A percentile compares a stretch with the other conserved stretches of the same genome.
These are phyloP conservation scores for Ciconia stormi DNA, from an alignment of 2,113 vertebrate genomes.

Conservation along the genomic window DNA sequence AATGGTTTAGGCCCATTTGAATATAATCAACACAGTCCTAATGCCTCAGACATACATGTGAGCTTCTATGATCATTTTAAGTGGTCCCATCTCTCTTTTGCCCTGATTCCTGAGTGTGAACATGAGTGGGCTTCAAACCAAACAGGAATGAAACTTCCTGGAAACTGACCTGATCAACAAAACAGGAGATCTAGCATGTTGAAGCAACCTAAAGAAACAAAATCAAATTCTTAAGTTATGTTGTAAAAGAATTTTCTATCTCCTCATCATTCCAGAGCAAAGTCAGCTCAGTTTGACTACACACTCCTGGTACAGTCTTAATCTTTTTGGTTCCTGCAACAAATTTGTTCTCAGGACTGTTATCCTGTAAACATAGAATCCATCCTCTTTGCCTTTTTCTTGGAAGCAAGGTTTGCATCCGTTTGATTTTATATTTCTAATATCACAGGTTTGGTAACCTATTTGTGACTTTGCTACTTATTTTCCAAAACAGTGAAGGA, in stretches of 20 bases:
- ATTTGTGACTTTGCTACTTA: neutral
- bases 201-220: neutral
- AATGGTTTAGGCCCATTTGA: rapidly evolving
- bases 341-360: neutral
- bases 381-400: neutral
- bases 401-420: neutral
- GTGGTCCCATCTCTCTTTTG: neutral
- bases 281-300: neutral
- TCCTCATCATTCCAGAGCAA: neutral
- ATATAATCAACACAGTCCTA: rapidly evolving
- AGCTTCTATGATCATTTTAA: neutral
- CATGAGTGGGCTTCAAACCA: neutral
- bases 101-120: neutral
- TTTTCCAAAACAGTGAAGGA: neutral
- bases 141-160: neutral
- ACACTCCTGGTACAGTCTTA: neutral
- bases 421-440: neutral
- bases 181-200: neutral
- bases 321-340: neutral
- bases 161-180: neutral
- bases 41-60: neutral
- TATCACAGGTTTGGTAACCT: neutral
- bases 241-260: neutral
- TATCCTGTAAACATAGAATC: neutral
- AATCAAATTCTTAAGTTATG: neutral